A percentile compares a stretch with the other conserved stretches of the same genome.
Evolutionary conservation across 2,888 invertebrate species (phyloP).

Genomic region (Rhagophthalmus giganteus): DNA sequence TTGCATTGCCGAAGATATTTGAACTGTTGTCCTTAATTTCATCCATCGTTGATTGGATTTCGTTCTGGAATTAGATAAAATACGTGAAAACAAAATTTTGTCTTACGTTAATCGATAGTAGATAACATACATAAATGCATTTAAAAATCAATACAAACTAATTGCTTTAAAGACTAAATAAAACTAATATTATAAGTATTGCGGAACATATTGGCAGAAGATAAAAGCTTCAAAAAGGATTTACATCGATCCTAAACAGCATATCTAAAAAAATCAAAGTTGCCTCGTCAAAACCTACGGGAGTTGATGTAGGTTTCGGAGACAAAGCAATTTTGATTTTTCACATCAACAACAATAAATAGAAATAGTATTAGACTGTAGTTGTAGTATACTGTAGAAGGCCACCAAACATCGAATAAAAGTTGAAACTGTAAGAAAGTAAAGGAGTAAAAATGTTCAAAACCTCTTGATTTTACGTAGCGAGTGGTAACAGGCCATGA

Average conservation of each 20-base stretch:
- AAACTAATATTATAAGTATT: conserved; percentile 7
- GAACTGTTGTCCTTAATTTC: conserved; percentile 92
- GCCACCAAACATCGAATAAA: conserved; percentile 33
- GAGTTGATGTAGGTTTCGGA: neutral
- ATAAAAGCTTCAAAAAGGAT: conserved; percentile 13
- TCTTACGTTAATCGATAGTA: too few relatives aligned
- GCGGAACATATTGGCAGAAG: conserved; percentile 3
- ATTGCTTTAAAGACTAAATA: conserved; percentile 7
- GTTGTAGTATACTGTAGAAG: conserved; percentile 30
- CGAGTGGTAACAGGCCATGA: conserved; percentile 87
- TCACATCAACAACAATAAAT: conserved; percentile 18
- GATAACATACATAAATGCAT: conserved; percentile 15
- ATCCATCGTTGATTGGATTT: conserved; percentile 95
- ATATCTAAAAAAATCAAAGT: conserved; percentile 14
- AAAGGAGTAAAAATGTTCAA: conserved; percentile 31
- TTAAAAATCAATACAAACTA: conserved; percentile 13
- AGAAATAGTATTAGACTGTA: conserved; percentile 27
- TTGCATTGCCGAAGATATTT: conserved; percentile 86
- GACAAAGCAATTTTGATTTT: conserved; percentile 17
- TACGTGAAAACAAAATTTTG: too few relatives aligned
- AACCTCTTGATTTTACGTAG: conserved; percentile 90
- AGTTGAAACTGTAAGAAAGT: conserved; percentile 38
- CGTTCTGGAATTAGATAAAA: conserved; percentile 67
- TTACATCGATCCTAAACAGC: conserved; percentile 17
- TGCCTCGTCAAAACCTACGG: neutral